Evolutionary conservation across 2,797 vertebrate genomes (phyloP).

Genomic region (Ispidina lecontei): DNA sequence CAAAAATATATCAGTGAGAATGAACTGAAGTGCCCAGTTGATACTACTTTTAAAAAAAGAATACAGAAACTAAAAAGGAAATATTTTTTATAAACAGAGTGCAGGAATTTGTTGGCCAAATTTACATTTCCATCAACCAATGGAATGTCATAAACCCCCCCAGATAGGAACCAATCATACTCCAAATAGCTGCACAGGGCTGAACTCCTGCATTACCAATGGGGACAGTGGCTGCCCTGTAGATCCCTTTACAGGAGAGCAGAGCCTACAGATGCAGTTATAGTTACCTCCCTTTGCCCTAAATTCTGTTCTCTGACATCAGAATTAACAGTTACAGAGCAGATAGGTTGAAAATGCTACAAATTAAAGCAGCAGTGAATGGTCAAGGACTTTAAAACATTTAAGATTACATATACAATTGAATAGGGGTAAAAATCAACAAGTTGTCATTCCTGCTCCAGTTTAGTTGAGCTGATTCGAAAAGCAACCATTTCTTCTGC

Average conservation of each 20-base stretch:
- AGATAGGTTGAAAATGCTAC: background rate
- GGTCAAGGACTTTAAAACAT: background rate
- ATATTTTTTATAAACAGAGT: background rate
- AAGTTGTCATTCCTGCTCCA: background rate
- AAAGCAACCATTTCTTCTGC: background rate
- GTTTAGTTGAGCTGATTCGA: background rate
- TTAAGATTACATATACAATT: background rate
- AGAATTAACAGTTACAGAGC: background rate
- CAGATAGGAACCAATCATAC: background rate
- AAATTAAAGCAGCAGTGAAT: background rate
- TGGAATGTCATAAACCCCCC: background rate
- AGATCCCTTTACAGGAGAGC: background rate
- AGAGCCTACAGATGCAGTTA: background rate
- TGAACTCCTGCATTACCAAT: background rate
- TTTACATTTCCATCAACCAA: background rate
- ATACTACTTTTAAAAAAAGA: background rate
- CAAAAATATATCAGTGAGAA: background rate
- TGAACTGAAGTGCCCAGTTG: background rate
- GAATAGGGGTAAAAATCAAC: background rate
- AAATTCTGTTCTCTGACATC: background rate
- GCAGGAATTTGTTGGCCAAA: background rate
- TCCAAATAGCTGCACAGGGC: background rate
- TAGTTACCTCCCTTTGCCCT: background rate
- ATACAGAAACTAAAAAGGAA: background rate
- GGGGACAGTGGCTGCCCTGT: accelerated